Conservation (phyloP, 1,140 invertebrate species). For the Xylocopa sonorina region DNA sequence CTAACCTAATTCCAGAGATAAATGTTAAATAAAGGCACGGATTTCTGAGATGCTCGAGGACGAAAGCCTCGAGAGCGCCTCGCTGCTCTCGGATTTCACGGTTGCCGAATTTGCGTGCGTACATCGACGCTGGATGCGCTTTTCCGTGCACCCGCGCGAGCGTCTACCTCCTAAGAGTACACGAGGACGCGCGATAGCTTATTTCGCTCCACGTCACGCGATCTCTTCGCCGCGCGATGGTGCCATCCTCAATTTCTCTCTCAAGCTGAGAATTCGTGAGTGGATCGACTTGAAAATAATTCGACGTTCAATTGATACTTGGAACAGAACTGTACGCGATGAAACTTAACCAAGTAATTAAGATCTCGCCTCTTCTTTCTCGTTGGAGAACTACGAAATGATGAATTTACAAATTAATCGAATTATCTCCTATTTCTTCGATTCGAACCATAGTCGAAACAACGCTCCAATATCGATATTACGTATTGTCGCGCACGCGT, state of each 20-base stretch:
- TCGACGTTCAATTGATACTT: too few species aligned
- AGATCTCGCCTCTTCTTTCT: too few species aligned
- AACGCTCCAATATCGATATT: neutral
- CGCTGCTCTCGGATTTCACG: constrained; percentile 56
- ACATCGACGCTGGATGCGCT: constrained; percentile 4
- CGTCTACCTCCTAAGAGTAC: too few species aligned
- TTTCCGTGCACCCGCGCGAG: neutral
- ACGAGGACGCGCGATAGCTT: neutral
- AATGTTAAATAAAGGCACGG: constrained; percentile 76
- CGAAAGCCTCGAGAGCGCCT: constrained; percentile 30
- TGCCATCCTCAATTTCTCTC: constrained; percentile 2
- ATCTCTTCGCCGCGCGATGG: neutral
- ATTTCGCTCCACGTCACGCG: neutral
- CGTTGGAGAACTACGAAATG: too few species aligned
- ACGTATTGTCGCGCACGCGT: neutral
- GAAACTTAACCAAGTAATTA: too few species aligned
- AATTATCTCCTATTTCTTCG: neutral
- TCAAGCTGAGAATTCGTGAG: neutral
- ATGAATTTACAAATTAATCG: too few species aligned
- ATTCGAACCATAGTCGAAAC: neutral
- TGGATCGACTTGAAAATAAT: neutral
- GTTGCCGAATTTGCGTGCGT: constrained; percentile 15
- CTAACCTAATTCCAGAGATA: constrained; percentile 79
- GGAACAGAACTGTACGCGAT: too few species aligned
- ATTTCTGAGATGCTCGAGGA: constrained; percentile 72